Evolutionary conservation across 2,888 invertebrate species (phyloP), one percentile per base, ranked within the genome.

Genomic region (Pyrochroa serraticornis): DNA sequence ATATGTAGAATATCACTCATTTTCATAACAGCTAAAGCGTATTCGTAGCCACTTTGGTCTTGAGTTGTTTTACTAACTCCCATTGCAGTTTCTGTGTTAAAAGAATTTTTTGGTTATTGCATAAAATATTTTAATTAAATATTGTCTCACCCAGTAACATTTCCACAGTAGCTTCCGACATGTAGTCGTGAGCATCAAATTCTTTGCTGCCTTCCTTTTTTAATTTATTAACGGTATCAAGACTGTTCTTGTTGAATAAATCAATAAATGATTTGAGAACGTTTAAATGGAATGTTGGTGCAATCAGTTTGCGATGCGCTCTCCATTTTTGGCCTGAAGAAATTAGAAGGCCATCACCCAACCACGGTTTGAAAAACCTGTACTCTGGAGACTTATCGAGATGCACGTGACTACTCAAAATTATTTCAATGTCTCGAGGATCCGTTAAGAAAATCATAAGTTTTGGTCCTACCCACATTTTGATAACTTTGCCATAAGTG

Each of bases 11-110:
- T 92, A 69, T 92, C 91, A 70, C 91, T 91, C 91, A 93, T 91
- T 74, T 92, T 91, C 92, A 92, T 92, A 2, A 92, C 92, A 60
- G 92, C 92, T 86, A 90, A 87, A 0, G 92, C 92, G 69, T 92
- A 92, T 78, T 92, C 92, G 69, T 87, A 90, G 36, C 92, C 91
- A 62, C 90, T 91, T 73, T 87, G 87, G 66, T 89, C 90, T 78
- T 92, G 92, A 0, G 92, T 91, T 62, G 83, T 85, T 76, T 91
- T 92, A 68, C 89, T 91, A 0, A 93, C 92, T 46, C 92, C 92
- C 92, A 92, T 92, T 0, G 92, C 92, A 34, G 92, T 92, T 83
- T 92, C 92, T 89, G 75, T 22, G n/a, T 22, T 3, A 22, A 3
- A 22, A 22, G 5, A 22, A 22, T 22, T 22, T 22, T 22, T 22